phyloP scores from a whole-genome alignment of 1,140 invertebrate genomes.

The Vollenhovia emeryi region DNA sequence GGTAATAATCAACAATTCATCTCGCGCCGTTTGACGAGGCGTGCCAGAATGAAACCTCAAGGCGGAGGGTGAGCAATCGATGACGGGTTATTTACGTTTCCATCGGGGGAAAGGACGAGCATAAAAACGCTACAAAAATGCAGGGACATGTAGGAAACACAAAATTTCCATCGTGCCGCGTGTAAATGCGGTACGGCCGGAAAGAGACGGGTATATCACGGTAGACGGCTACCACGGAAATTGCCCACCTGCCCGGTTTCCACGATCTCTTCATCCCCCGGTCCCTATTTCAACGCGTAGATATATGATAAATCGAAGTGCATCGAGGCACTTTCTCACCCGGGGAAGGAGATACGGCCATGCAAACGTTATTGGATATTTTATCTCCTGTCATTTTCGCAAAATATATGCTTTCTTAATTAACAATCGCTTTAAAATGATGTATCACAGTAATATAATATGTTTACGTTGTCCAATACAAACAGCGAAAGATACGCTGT shows the following conservation, averaged over 20 bases:
- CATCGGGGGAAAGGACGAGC: not conserved
- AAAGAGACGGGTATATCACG: slow-evolving; percentile 52
- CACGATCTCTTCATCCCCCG: slow-evolving; percentile 62
- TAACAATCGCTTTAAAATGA: slow-evolving; percentile 28
- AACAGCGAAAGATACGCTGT: not conserved
- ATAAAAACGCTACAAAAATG: slow-evolving; percentile 27
- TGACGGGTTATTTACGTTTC: slow-evolving; percentile 36
- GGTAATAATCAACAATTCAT: slow-evolving; percentile 45
- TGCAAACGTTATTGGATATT: slow-evolving; percentile 7
- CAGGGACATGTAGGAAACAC: slow-evolving; percentile 41
- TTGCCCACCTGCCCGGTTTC: slow-evolving; percentile 64
- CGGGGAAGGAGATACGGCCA: slow-evolving; percentile 13
- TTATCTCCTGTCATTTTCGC: not conserved
- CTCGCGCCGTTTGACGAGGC: not conserved
- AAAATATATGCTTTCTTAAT: not conserved
- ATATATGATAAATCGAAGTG: slow-evolving; percentile 57
- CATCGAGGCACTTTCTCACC: slow-evolving; percentile 25
- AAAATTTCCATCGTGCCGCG: slow-evolving; percentile 45
- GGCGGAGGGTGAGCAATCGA: slow-evolving; percentile 8
- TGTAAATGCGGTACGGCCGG: slow-evolving; percentile 18
- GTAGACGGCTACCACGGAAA: slow-evolving; percentile 62
- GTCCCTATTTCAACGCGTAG: slow-evolving; percentile 40
- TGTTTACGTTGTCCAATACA: not conserved
- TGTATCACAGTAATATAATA: not conserved
- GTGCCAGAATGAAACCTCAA: slow-evolving; percentile 36